Conservation (phyloP, 2,888 invertebrate genomes). For the Drosophila falleni region DNA sequence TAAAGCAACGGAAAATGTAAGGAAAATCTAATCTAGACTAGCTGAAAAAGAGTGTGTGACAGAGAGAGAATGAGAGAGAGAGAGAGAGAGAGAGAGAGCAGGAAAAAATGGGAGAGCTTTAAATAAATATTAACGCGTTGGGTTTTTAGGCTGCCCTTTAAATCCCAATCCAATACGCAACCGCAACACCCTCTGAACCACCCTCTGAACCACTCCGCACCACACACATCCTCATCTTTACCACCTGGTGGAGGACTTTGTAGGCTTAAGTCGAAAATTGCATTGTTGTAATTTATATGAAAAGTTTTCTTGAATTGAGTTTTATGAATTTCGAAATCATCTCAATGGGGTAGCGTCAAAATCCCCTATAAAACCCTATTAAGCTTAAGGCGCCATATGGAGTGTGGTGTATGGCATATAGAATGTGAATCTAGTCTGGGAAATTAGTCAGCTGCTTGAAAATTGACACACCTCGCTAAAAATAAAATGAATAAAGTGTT, state of each 20-base stretch:
- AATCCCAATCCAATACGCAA: slow-evolving; percentile 4
- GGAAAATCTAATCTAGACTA: not conserved
- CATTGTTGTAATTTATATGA: slow-evolving; percentile 76
- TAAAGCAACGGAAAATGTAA: slow-evolving; percentile 4
- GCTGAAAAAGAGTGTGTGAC: not conserved
- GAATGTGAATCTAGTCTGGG: not conserved
- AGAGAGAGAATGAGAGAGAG: slow-evolving; percentile 22
- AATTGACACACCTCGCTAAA: not conserved
- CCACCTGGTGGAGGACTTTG: slow-evolving; percentile 33
- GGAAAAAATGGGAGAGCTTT: slow-evolving; percentile 44
- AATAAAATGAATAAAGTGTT: no score
- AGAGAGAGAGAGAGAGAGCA: not conserved
- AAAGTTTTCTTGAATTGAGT: slow-evolving; percentile 63
- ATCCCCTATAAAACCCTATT: slow-evolving; percentile 14
- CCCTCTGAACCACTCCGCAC: not conserved
- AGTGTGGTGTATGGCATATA: not conserved
- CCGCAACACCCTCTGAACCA: not conserved
- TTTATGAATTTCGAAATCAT: slow-evolving; percentile 28
- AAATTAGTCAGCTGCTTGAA: slow-evolving; percentile 20
- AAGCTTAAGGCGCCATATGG: slow-evolving; percentile 9
- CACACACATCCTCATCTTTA: not conserved
- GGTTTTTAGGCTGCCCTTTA: slow-evolving; percentile 35
- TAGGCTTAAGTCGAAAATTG: slow-evolving; percentile 53
- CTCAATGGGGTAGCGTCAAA: slow-evolving; percentile 15
- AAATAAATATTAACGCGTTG: slow-evolving; percentile 71